Base-by-base conservation (phyloP, 2,888 invertebrate species). In the Andrena trimmerana region DNA sequence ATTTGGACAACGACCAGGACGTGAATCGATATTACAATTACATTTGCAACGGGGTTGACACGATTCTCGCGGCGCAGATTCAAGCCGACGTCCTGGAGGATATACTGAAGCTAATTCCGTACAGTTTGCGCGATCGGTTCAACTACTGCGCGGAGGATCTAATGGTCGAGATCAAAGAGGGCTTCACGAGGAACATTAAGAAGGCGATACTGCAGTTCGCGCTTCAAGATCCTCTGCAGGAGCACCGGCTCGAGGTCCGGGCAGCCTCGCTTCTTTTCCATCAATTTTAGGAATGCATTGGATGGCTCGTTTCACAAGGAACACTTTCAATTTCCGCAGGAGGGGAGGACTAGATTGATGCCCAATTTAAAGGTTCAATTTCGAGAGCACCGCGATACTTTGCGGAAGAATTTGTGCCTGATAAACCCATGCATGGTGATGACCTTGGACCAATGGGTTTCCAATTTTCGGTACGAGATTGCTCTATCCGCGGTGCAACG, bases 151-250 rank as follows among this genome's bases (percentile, higher is more conserved):
- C 96, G 42, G 94, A 95, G 10, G 94, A 95, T 31, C 95, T 97
- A 76, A 95, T 97, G 0, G 96, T 96, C 78, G 98, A 98, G 93
- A 96, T 98, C 94, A 96, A 97, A 88, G 97, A 98, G 83, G 98
- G 98, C 90, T 99, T 98, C 92, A 96, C 97, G 92, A 96, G 97
- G 93, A 97, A 97, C 85, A 97, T 98, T 93, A 99, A 99, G 92
- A 98, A 97, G 93, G 97, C 98, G 0, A 97, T 98, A 80, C 97
- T 99, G 0, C 98, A 99, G 94, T 99, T 98, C 93, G 98, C 98
- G 0, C 95, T 99, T 8, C 96, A 96, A 90, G 97, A 94, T 94
- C 68, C 94, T 93, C 74, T 89, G 94, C 8, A 92, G 16, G 78
- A 69, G 13, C 3, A 57, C 54, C 33, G 36, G 8, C 2, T 6